Conservation (phyloP, 2,888 invertebrate species). For the Oligia strigilis region DNA sequence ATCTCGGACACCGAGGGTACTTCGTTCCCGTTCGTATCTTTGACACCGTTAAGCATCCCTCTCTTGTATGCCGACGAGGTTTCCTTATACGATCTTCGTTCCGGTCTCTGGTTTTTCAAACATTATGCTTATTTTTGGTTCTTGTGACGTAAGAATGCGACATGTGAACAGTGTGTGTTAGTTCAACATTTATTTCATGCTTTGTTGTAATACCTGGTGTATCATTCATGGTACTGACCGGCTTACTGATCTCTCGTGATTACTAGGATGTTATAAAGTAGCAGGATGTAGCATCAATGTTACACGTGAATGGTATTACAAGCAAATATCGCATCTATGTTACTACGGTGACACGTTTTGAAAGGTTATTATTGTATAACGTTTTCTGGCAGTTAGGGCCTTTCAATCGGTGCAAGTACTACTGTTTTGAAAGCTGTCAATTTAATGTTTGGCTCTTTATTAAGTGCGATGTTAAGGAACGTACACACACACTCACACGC, state of each 20-base stretch:
- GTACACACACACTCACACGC: slow-evolving; percentile 87
- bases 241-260: slow-evolving; percentile 20
- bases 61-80: slow-evolving; percentile 84
- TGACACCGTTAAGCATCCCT: slow-evolving; percentile 85
- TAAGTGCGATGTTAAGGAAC: slow-evolving; percentile 81
- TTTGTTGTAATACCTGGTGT: slow-evolving; percentile 72
- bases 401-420: slow-evolving; percentile 66
- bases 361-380: slow-evolving; percentile 51
- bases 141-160: slow-evolving; percentile 72
- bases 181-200: slow-evolving; percentile 81
- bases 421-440: slow-evolving; percentile 64
- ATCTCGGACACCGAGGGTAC: slow-evolving; percentile 91
- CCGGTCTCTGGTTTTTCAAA: slow-evolving; percentile 84
- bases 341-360: slow-evolving; percentile 69
- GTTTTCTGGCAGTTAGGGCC: slow-evolving; percentile 29
- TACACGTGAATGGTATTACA: slow-evolving; percentile 68
- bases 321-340: slow-evolving; percentile 69
- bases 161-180: slow-evolving; percentile 88
- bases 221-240: slow-evolving; percentile 60
- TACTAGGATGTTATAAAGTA: slow-evolving; percentile 38
- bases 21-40: slow-evolving; percentile 91
- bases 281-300: slow-evolving; percentile 62
- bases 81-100: slow-evolving; percentile 87
- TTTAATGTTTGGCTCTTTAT: slow-evolving; percentile 68
- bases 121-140: slow-evolving; percentile 77